These are phyloP conservation scores for Xylocampa areola DNA, from an alignment of 2,888 invertebrate genomes.

Conservation along the genomic window DNA sequence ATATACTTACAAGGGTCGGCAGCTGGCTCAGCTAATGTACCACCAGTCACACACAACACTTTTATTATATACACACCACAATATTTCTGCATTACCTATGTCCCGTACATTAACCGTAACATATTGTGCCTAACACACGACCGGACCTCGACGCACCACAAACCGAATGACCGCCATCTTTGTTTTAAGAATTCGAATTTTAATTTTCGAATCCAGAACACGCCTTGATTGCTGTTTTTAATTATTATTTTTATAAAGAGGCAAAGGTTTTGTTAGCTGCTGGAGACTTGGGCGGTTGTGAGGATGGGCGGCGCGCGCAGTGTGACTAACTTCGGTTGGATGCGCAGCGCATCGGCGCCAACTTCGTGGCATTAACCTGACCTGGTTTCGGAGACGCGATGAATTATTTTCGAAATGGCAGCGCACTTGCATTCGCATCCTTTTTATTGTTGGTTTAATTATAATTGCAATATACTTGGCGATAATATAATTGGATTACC, in stretches of 20 bases:
- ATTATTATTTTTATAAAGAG: constrained; percentile 60
- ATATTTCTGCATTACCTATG: constrained; percentile 55
- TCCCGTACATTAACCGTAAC: constrained; percentile 56
- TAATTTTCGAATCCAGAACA: constrained; percentile 53
- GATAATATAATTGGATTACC: constrained; percentile 30
- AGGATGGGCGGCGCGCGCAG: constrained; percentile 68
- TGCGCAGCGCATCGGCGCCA: constrained; percentile 66
- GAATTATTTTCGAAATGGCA: constrained; percentile 87
- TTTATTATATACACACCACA: constrained; percentile 53
- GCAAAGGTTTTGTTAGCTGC: constrained; percentile 62
- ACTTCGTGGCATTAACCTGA: constrained; percentile 72
- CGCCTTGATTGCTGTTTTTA: constrained; percentile 61
- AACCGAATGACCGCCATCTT: constrained; percentile 53
- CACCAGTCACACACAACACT: constrained; percentile 57
- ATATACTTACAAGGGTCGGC: constrained; percentile 44
- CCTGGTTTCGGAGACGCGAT: constrained; percentile 78
- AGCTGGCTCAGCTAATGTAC: constrained; percentile 31
- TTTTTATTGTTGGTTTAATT: constrained; percentile 56
- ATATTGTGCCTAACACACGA: constrained; percentile 57
- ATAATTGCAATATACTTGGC: constrained; percentile 23
- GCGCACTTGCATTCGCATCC: constrained; percentile 74
- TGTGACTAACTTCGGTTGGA: constrained; percentile 59
- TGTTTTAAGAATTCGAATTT: constrained; percentile 40
- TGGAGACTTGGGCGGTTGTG: constrained; percentile 64
- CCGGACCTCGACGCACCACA: constrained; percentile 10